Conservation (phyloP, 2,797 vertebrate genomes). For the Siniperca obscura region DNA sequence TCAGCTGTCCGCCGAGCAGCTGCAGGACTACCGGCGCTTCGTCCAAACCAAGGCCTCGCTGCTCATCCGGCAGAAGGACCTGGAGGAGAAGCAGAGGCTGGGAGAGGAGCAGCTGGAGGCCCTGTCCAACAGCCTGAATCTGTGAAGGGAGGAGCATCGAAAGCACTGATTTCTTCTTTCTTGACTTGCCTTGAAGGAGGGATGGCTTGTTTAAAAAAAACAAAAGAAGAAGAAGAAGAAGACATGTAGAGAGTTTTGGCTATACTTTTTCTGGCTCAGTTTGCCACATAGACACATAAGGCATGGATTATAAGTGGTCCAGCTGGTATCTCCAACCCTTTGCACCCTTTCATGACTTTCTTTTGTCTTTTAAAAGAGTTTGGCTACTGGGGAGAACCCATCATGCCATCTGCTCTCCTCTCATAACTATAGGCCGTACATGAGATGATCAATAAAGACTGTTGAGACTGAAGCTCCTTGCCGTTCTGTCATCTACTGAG, state of each 20-base stretch:
- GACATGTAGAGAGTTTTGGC: neutral
- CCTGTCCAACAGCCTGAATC: slow-evolving; percentile 78
- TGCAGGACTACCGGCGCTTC: slow-evolving; percentile 88
- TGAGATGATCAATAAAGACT: slow-evolving; percentile 34
- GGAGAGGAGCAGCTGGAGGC: slow-evolving; percentile 91
- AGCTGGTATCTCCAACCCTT: slow-evolving; percentile 15
- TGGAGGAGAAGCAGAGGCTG: slow-evolving; percentile 91
- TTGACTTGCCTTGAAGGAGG: neutral
- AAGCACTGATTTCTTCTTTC: slow-evolving; percentile 13
- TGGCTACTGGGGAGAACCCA: neutral
- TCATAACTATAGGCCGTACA: neutral
- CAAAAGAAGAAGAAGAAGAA: neutral
- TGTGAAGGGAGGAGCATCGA: slow-evolving; percentile 38
- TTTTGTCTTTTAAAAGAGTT: slow-evolving; percentile 26
- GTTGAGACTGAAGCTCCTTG: slow-evolving; percentile 25
- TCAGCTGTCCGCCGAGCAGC: slow-evolving; percentile 86
- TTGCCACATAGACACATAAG: slow-evolving; percentile 27
- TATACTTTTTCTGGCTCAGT: slow-evolving; percentile 13
- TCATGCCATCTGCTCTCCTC: slow-evolving; percentile 24
- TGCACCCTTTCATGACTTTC: slow-evolving; percentile 30
- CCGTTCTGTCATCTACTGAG: slow-evolving; percentile 5
- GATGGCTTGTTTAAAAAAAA: slow-evolving; percentile 1
- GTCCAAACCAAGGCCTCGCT: slow-evolving; percentile 91
- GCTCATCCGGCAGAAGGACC: slow-evolving; percentile 92
- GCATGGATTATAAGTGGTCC: slow-evolving; percentile 4